Evolutionary conservation across 2,113 vertebrate genomes (phyloP).

Genomic region (Mustelus asterias): DNA sequence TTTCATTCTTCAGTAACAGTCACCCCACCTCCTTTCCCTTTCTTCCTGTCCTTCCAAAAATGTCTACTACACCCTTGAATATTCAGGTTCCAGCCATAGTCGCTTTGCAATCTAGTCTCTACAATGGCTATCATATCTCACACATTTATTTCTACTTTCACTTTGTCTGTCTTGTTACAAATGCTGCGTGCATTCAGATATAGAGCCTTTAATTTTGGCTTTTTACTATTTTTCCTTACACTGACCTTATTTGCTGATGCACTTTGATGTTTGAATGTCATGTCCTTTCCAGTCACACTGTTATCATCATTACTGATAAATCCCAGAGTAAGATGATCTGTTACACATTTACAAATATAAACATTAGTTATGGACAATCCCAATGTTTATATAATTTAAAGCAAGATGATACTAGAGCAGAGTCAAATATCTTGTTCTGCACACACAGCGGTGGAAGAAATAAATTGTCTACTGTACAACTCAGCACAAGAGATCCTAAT

Average conservation of each 20-base stretch:
- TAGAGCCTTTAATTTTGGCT: not conserved
- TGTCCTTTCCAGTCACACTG: too few relatives aligned
- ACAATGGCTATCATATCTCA: not conserved
- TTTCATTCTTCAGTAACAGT: too few relatives aligned
- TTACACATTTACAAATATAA: not conserved
- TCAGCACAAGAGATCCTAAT: not conserved
- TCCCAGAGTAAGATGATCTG: not conserved
- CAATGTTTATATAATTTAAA: not conserved
- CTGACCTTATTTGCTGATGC: not conserved
- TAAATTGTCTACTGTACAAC: not conserved
- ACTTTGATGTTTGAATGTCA: too few relatives aligned
- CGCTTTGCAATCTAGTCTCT: too few relatives aligned
- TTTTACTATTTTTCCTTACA: not conserved
- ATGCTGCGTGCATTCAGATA: not conserved
- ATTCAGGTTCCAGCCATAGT: not conserved
- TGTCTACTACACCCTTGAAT: not conserved
- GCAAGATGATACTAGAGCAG: not conserved
- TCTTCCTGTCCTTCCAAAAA: not conserved
- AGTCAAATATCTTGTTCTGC: not conserved
- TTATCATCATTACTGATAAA: not conserved
- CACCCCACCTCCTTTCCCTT: too few relatives aligned
- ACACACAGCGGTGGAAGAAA: not conserved
- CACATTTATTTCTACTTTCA: not conserved
- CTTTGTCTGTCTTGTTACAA: too few relatives aligned
- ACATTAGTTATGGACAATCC: not conserved